These are phyloP conservation scores for Aplodontia rufa DNA, from an alignment of 2,113 vertebrate species.

Conservation along the genomic window DNA sequence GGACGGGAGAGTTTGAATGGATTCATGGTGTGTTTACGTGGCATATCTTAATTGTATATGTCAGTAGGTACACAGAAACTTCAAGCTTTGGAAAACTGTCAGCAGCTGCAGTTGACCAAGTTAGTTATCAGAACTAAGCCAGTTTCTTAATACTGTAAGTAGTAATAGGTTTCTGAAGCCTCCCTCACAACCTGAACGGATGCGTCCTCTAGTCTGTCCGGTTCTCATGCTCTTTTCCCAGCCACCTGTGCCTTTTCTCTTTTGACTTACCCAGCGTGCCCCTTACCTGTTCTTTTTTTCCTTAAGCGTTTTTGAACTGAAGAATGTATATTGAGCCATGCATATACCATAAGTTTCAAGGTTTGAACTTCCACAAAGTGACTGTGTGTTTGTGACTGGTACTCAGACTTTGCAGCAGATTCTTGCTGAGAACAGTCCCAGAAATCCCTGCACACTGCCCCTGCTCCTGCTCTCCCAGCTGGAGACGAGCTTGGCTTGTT, in stretches of 20 bases:
- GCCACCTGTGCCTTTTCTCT: not conserved
- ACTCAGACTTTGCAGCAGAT: not conserved
- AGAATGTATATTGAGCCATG: not conserved
- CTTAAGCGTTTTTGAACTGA: not conserved
- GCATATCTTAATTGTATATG: not conserved
- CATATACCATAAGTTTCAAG: not conserved
- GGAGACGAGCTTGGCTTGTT: not conserved
- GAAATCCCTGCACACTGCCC: not conserved
- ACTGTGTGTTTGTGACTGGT: not conserved
- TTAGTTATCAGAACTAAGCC: not conserved
- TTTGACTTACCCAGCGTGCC: not conserved
- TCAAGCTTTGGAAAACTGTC: not conserved
- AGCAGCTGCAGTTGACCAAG: not conserved
- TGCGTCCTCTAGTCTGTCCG: not conserved
- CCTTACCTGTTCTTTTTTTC: not conserved
- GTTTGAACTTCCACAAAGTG: not conserved
- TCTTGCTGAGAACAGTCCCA: not conserved
- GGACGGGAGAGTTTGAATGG: not conserved
- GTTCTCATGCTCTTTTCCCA: not conserved
- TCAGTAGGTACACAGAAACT: conserved; percentile 13
- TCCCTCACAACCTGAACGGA: not conserved
- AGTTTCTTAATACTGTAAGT: not conserved
- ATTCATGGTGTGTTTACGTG: not conserved
- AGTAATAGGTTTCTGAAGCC: not conserved
- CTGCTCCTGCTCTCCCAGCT: not conserved